Evolutionary conservation across 2,797 vertebrate species (phyloP).

Genomic region (Hylomyscus alleni): DNA sequence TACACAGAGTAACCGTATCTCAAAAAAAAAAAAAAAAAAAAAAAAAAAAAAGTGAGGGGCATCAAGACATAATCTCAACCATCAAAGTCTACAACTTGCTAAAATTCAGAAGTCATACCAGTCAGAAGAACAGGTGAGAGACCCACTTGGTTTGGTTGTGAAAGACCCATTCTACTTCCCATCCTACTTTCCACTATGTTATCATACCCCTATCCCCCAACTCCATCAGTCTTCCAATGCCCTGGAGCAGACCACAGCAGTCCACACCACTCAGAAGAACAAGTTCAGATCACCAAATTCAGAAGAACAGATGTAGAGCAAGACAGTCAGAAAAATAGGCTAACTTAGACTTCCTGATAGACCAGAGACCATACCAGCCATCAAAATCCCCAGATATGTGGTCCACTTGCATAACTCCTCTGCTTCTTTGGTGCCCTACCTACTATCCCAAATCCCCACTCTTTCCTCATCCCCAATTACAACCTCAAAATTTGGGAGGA

Average conservation of each 20-base stretch:
- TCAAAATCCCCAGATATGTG: neutral
- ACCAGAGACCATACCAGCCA: neutral
- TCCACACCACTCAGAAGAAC: neutral
- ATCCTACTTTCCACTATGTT: neutral
- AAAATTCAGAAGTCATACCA: neutral
- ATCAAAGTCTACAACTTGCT: neutral
- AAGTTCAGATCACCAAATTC: neutral
- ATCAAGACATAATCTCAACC: neutral
- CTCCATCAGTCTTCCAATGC: neutral
- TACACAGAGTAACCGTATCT: neutral
- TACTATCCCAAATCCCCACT: neutral
- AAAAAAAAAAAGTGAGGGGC: neutral
- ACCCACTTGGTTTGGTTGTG: neutral
- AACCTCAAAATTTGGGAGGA: neutral
- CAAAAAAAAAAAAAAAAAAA: neutral
- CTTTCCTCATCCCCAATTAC: neutral
- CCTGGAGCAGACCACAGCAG: neutral
- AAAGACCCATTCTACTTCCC: neutral
- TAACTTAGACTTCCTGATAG: neutral
- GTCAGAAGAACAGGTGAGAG: neutral
- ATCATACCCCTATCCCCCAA: neutral
- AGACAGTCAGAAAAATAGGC: neutral
- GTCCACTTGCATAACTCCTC: neutral
- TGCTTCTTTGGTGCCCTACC: neutral
- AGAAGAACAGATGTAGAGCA: neutral